Conservation (phyloP, 2,888 invertebrate species). For the Octodonta nipae region DNA sequence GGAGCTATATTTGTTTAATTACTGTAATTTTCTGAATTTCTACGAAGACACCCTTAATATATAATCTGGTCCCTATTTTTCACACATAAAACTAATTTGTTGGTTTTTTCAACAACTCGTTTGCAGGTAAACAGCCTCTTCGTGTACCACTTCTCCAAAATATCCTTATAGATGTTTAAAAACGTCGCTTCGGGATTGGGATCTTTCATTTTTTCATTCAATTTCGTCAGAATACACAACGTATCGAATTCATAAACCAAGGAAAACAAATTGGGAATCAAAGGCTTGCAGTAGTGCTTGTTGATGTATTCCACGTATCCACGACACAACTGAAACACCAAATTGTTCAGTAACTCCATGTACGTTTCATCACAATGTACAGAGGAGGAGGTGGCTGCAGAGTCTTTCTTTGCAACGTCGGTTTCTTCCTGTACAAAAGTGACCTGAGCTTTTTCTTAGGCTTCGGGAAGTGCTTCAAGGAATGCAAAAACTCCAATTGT, state of each 20-base stretch:
- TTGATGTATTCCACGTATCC: slow-evolving; percentile 45
- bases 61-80: no score
- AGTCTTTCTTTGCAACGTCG: no score
- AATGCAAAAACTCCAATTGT: slow-evolving; percentile 38
- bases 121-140: slow-evolving; percentile 40
- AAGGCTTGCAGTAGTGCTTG: slow-evolving; percentile 33
- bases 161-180: slow-evolving; percentile 22
- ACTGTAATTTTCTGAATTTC: no score
- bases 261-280: slow-evolving; percentile 41
- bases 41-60: no score
- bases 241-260: slow-evolving; percentile 46
- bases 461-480: slow-evolving; percentile 34
- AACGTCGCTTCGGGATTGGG: slow-evolving; percentile 17
- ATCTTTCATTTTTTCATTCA: no score
- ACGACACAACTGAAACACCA: slow-evolving; percentile 38
- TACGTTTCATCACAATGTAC: slow-evolving; percentile 28
- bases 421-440: neutral
- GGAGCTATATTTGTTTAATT: no score
- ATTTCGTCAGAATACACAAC: slow-evolving; percentile 28
- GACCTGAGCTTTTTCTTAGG: slow-evolving; percentile 25
- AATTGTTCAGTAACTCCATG: slow-evolving; percentile 34
- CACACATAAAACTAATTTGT: no score
- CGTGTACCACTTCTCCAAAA: slow-evolving; percentile 38
- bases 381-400: slow-evolving; percentile 1
- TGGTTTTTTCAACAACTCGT: slow-evolving; percentile 45